Conservation (phyloP, 53 echinoderm and acorn worm species). For the Patiria pectinifera region DNA sequence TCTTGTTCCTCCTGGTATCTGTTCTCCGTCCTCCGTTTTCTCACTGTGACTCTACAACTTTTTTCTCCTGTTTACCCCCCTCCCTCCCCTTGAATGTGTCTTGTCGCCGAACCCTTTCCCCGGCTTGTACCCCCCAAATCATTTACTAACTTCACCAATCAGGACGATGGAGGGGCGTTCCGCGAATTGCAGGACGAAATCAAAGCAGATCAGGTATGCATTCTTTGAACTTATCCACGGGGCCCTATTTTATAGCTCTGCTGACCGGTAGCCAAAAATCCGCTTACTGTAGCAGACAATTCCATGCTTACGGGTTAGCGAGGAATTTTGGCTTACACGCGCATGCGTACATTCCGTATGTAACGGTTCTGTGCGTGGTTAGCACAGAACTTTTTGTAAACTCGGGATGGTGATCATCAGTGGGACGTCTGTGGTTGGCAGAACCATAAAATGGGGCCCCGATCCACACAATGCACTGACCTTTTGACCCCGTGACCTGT, state of each 20-base stretch:
- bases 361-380: neutral
- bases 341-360: neutral
- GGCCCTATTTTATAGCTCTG: too few relatives aligned
- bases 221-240: neutral
- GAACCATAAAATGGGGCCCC: too few relatives aligned
- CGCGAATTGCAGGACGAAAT: slow-evolving; percentile 67
- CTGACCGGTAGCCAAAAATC: neutral
- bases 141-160: slow-evolving; percentile 61
- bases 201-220: slow-evolving; percentile 68
- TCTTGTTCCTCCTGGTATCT: slow-evolving; percentile 30
- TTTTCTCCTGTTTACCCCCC: slow-evolving; percentile 54
- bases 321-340: too few relatives aligned
- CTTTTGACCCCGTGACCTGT: neutral
- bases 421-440: too few relatives aligned
- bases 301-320: too few relatives aligned
- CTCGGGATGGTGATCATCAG: too few relatives aligned
- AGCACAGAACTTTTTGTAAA: too few relatives aligned
- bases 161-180: slow-evolving; percentile 71
- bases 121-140: slow-evolving; percentile 30
- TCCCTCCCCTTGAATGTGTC: slow-evolving; percentile 24
- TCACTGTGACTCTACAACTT: slow-evolving; percentile 66
- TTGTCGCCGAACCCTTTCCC: slow-evolving; percentile 17
- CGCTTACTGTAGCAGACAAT: too few relatives aligned
- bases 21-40: slow-evolving; percentile 43
- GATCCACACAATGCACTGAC: neutral